phyloP scores from a whole-genome alignment of 2,113 vertebrate genomes.

The Neotoma lepida region DNA sequence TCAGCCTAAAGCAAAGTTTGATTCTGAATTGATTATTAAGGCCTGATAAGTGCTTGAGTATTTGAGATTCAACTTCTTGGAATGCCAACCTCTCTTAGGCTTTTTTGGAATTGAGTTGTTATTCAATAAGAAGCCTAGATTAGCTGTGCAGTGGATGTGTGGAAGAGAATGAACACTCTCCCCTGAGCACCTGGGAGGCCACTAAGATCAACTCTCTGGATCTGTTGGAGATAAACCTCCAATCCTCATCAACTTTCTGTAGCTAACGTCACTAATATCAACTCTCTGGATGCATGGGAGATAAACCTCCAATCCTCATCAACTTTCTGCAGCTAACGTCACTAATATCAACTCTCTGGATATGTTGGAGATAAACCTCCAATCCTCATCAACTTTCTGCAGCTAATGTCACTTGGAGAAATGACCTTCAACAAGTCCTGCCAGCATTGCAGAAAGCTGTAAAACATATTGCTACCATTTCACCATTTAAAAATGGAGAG shows the following conservation, averaged over 20 bases:
- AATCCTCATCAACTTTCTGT: rapidly evolving
- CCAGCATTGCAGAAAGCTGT: neutral
- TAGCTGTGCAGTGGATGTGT: neutral
- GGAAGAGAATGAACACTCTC: neutral
- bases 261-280: neutral
- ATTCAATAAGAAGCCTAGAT: neutral
- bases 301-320: rapidly evolving
- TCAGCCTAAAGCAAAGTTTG: neutral
- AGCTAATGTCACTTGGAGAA: neutral
- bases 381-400: neutral
- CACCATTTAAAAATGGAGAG: neutral
- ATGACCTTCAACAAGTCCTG: neutral
- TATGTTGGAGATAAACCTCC: neutral
- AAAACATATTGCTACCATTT: neutral
- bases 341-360: neutral
- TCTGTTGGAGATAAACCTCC: neutral
- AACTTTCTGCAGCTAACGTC: no score
- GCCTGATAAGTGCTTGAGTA: neutral
- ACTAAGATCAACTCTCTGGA: neutral
- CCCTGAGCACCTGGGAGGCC: neutral
- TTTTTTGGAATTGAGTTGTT: neutral
- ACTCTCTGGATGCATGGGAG: neutral
- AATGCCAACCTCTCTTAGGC: neutral
- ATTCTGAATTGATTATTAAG: neutral
- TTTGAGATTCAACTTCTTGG: neutral